These are phyloP conservation scores for Eidolon helvum DNA, from an alignment of 2,113 vertebrate species.

Conservation along the genomic window DNA sequence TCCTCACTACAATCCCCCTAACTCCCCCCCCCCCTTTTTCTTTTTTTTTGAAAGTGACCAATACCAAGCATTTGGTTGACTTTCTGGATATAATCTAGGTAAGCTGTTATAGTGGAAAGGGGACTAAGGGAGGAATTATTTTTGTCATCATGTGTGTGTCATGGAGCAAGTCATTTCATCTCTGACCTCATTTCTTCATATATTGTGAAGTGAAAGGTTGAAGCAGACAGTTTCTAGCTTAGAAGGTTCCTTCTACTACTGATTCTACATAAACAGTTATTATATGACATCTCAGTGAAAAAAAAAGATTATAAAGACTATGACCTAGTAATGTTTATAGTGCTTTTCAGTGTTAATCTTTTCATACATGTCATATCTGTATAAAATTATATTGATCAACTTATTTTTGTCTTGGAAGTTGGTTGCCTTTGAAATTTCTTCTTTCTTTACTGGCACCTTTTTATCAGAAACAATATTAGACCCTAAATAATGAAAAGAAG, in stretches of 20 bases:
- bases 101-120: background rate
- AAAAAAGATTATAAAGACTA: background rate
- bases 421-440: background rate
- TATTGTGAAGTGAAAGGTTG: background rate
- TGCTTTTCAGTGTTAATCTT: slow-evolving; percentile 11
- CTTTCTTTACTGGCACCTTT: background rate
- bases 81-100: background rate
- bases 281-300: background rate
- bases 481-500: slow-evolving; percentile 9
- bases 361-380: background rate
- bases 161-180: background rate
- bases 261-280: background rate
- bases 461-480: background rate
- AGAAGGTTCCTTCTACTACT: background rate
- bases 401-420: background rate
- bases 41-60: background rate
- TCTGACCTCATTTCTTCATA: background rate
- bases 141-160: background rate
- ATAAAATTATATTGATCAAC: background rate
- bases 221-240: background rate
- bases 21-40: rapidly evolving
- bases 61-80: background rate
- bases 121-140: background rate
- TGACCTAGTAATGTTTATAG: background rate
- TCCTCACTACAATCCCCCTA: background rate